Conservation (phyloP, 2,113 vertebrate genomes). For the Ardeotis arabs region DNA sequence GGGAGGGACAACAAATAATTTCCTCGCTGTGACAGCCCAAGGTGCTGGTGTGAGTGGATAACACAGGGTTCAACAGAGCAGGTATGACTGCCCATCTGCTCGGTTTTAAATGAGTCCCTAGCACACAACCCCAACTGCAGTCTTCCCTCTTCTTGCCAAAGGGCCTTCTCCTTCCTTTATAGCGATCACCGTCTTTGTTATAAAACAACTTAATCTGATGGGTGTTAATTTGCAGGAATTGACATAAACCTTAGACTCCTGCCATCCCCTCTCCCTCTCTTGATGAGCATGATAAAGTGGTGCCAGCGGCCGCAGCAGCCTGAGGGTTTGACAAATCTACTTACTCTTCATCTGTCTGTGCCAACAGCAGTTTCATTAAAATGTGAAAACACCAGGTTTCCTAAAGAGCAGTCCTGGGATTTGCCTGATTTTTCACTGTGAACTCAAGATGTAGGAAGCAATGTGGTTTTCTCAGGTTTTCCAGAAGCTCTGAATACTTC, state of each 20-base stretch:
- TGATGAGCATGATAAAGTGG: neutral
- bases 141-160: neutral
- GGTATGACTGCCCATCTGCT: neutral
- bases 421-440: neutral
- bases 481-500: neutral
- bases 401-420: neutral
- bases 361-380: neutral
- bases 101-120: neutral
- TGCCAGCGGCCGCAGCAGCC: neutral
- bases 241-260: neutral
- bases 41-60: neutral
- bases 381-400: neutral
- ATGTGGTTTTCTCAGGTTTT: neutral
- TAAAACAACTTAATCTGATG: neutral
- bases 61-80: fast-evolving
- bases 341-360: neutral
- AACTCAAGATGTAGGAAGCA: neutral
- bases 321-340: neutral
- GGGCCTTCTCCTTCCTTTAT: neutral
- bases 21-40: neutral
- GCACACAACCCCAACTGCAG: neutral
- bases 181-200: neutral
- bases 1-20: neutral
- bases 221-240: neutral
- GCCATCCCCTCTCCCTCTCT: neutral